phyloP scores from a whole-genome alignment of 1,140 invertebrate genomes.

The Lepidurus arcticus region DNA sequence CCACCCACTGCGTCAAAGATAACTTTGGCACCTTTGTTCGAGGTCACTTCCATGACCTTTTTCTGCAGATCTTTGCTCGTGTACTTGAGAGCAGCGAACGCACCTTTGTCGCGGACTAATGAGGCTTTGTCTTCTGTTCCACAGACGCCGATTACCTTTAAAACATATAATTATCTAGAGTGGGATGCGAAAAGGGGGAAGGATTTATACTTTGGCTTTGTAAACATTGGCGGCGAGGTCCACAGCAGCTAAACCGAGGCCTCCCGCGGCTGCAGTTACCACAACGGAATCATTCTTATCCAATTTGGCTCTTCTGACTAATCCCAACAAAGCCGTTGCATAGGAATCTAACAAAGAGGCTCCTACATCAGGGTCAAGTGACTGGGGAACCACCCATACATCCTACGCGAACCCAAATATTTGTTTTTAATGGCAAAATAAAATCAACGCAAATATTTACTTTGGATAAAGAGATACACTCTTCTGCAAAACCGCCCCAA shows the following conservation, averaged over 20 bases:
- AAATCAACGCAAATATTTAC: neutral
- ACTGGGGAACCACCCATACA: constrained; percentile 52
- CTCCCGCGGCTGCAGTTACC: constrained; percentile 55
- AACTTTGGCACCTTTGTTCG: constrained; percentile 51
- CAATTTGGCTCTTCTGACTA: constrained; percentile 51
- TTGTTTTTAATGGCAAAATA: constrained; percentile 5
- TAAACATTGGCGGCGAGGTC: constrained; percentile 58
- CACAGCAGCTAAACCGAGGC: constrained; percentile 55
- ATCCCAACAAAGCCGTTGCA: constrained; percentile 53
- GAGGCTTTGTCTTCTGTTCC: constrained; percentile 51
- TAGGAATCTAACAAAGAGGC: constrained; percentile 54
- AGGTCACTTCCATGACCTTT: constrained; percentile 51
- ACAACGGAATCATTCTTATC: constrained; percentile 51
- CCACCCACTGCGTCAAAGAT: constrained; percentile 57
- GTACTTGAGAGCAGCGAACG: constrained; percentile 53
- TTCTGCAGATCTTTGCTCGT: constrained; percentile 50
- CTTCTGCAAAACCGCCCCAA: constrained; percentile 52
- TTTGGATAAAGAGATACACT: constrained; percentile 45
- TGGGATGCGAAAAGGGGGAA: constrained; percentile 32
- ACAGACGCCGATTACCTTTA: constrained; percentile 56
- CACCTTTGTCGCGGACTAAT: constrained; percentile 53
- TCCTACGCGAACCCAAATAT: constrained; percentile 44
- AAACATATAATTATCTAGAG: constrained; percentile 22
- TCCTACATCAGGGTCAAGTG: constrained; percentile 46
- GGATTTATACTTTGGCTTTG: constrained; percentile 49